Evolutionary conservation across 2,888 invertebrate species (phyloP), one percentile per base, ranked within the genome.

Genomic region (Pseudococcus jackbeardsleyi): DNA sequence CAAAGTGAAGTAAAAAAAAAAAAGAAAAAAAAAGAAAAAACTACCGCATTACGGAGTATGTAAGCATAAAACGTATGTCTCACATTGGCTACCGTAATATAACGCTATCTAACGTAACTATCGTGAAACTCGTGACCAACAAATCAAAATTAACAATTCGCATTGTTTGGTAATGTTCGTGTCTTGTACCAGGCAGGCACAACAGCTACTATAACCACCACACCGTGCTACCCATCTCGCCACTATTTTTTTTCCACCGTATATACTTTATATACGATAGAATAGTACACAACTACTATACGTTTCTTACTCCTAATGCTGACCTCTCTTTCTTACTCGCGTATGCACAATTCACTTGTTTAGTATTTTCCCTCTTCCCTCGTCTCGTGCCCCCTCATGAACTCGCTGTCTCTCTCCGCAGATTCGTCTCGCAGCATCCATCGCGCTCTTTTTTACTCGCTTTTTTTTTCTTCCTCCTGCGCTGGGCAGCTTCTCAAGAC

Each of bases 91-190:
- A 87, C 87, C 87, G 87, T 87, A 87, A 87, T 87, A 87, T 87
- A 87, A 87, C 87, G 87, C 87, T 87, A 87, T 87, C 87, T 87
- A 87, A 87, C 87, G 87, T 79, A 87, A 87, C 87, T 87, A 87
- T 87, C 87, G 87, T 87, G 87, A 87, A 87, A 87, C 87, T 87
- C 87, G 87, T 87, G 87, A 87, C 87, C 87, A 87, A 87, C 87
- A 87, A 87, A 87, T 87, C 87, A 87, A 87, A 87, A 87, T 87
- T 87, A 87, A 87, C 87, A 87, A 87, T 87, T 87, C 87, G 87
- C 87, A 87, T 87, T 87, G 87, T 87, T 87, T 87, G 87, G 87
- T 87, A 87, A 87, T 87, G 87, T 87, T 87, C 87, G 87, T 87
- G 87, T 87, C 87, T 87, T 87, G 87, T 87, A 87, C 54, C 54